A percentile compares a stretch with the other conserved stretches of the same genome.
These are phyloP conservation scores for Capricornis sumatraensis DNA, from an alignment of 2,113 vertebrate genomes.

Conservation along the genomic window DNA sequence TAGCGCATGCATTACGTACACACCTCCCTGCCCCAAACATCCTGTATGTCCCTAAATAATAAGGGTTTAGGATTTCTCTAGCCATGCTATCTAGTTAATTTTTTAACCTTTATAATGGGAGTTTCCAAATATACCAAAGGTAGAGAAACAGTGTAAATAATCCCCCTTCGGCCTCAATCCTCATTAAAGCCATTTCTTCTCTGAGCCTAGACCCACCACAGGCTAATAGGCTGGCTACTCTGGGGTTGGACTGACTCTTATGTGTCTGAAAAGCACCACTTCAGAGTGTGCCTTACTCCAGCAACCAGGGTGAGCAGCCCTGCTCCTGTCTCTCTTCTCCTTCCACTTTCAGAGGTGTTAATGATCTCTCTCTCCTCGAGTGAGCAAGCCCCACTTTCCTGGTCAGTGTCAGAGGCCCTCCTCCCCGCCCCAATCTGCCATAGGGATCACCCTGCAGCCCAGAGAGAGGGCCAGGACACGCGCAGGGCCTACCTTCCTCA, in stretches of 20 bases:
- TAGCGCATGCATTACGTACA: not conserved
- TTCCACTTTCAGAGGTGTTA: not conserved
- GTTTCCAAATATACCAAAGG: conserved; percentile 1
- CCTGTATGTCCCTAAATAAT: not conserved
- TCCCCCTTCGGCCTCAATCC: not conserved
- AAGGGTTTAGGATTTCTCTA: not conserved
- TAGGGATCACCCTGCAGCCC: not conserved
- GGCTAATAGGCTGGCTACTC: not conserved
- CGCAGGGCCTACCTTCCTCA: conserved; percentile 78
- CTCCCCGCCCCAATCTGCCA: not conserved
- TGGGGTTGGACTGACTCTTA: not conserved
- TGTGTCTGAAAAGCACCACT: not conserved
- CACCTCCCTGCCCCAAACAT: not conserved
- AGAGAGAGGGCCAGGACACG: not conserved
- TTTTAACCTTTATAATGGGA: not conserved
- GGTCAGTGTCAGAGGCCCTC: not conserved
- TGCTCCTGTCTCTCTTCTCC: not conserved
- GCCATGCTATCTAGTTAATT: not conserved
- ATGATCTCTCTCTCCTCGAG: not conserved
- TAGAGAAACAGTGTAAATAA: not conserved
- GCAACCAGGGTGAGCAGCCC: not conserved
- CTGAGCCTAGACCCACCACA: not conserved
- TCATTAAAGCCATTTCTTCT: not conserved
- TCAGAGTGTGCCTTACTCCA: not conserved
- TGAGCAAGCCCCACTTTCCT: not conserved